Percentiles rank a stretch among this genome's conserved stretches.
Evolutionary conservation across 2,797 vertebrate species (phyloP).

Genomic region (Tolypeutes matacus): DNA sequence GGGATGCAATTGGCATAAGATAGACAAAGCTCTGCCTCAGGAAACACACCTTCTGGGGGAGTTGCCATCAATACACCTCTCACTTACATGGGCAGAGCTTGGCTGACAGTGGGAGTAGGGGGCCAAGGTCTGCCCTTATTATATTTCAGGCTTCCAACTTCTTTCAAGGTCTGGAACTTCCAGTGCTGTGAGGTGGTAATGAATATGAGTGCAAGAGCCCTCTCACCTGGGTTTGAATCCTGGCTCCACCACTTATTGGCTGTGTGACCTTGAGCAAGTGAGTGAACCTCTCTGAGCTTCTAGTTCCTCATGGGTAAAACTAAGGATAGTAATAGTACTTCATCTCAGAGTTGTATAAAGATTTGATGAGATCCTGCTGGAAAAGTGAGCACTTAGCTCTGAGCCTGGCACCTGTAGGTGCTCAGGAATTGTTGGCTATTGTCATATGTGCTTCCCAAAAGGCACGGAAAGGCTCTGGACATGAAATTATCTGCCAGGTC

Average conservation of each 20-base stretch:
- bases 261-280: constrained; percentile 39
- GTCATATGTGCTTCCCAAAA: constrained; percentile 52
- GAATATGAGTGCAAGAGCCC: not conserved
- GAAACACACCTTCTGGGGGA: not conserved
- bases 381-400: not conserved
- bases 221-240: not conserved
- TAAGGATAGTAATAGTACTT: not conserved
- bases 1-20: not conserved
- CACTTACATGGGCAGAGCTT: not conserved
- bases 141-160: not conserved
- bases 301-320: not conserved
- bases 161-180: constrained; percentile 1
- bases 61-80: not conserved
- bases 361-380: not conserved
- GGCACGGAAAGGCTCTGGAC: constrained; percentile 59
- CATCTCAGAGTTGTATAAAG: not conserved
- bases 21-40: not conserved
- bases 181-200: not conserved
- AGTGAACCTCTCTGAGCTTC: not conserved
- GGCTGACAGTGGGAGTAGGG: not conserved
- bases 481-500: constrained; percentile 67
- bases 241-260: not conserved
- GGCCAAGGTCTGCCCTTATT: not conserved
- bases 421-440: not conserved
- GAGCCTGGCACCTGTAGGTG: not conserved